Evolutionary conservation across 2,888 invertebrate genomes (phyloP).

Genomic region (Orchesellides sinensis): DNA sequence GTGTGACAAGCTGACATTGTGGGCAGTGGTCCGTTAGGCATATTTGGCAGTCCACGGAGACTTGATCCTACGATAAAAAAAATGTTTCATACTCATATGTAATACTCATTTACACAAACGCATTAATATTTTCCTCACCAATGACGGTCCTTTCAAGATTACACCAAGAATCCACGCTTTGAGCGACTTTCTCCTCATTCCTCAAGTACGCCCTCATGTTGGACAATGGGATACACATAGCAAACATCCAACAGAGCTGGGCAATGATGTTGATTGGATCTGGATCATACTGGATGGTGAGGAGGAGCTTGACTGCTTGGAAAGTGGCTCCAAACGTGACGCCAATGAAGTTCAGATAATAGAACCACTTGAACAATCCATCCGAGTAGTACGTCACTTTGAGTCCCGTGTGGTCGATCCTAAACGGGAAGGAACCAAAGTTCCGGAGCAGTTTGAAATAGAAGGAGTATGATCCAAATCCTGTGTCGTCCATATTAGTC

Average conservation of each 20-base stretch:
- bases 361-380: conserved; percentile 73
- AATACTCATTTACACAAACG: not conserved
- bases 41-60: conserved; percentile 70
- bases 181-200: conserved; percentile 71
- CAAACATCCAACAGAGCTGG: conserved; percentile 74
- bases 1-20: conserved; percentile 73
- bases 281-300: conserved; percentile 72
- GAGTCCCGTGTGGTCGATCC: conserved; percentile 70
- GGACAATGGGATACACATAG: conserved; percentile 71
- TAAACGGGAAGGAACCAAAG: conserved; percentile 71
- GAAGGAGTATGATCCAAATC: conserved; percentile 71
- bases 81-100: not conserved
- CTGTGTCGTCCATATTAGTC: conserved; percentile 72
- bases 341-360: conserved; percentile 73
- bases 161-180: conserved; percentile 70
- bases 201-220: conserved; percentile 69
- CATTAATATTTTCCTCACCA: conserved; percentile 34
- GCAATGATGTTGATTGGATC: conserved; percentile 72
- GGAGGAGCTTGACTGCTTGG: conserved; percentile 71
- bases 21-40: conserved; percentile 71
- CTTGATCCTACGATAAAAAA: conserved; percentile 61
- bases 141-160: conserved; percentile 72
- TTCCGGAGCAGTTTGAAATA: conserved; percentile 72
- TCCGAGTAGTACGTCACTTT: conserved; percentile 66
- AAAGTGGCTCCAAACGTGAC: conserved; percentile 69